These are phyloP conservation scores for Drosophila cardini DNA, from an alignment of 1,140 invertebrate species.

Conservation along the genomic window DNA sequence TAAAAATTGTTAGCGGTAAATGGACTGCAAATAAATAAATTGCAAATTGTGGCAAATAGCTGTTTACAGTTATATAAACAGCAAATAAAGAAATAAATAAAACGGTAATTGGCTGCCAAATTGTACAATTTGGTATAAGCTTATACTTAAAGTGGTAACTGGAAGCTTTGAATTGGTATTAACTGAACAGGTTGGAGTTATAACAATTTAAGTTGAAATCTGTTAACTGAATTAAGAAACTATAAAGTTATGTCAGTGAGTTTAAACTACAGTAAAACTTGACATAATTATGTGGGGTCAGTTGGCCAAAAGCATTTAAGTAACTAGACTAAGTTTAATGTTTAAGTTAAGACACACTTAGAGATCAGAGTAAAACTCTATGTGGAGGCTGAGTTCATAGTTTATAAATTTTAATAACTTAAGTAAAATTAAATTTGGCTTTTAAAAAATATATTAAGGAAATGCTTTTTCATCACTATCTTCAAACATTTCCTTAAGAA, in stretches of 20 bases:
- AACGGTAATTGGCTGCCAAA: constrained; percentile 17
- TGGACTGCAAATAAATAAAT: constrained; percentile 74
- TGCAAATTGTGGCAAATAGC: constrained; percentile 73
- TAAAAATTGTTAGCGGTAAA: constrained; percentile 70
- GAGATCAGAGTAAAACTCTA: constrained; percentile 2
- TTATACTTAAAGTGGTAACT: background rate
- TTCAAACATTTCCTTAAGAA: background rate
- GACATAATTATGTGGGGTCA: constrained; percentile 40
- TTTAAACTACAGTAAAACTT: constrained; percentile 10
- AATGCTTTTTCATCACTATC: background rate
- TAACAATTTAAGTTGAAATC: background rate
- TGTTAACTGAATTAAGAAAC: constrained; percentile 2
- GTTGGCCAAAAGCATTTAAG: constrained; percentile 22
- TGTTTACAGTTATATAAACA: constrained; percentile 54
- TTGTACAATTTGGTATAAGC: background rate
- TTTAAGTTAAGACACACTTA: constrained; percentile 6
- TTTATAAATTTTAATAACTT: background rate
- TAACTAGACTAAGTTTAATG: background rate
- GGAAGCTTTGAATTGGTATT: no score
- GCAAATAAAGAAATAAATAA: constrained; percentile 22
- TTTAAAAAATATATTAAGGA: no score
- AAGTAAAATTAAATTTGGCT: background rate
- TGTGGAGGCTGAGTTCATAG: background rate
- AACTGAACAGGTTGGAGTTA: no score
- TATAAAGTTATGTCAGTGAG: constrained; percentile 8